Percentiles rank a stretch among this genome's conserved stretches.
These are phyloP conservation scores for Brachionus rotundiformis DNA, from an alignment of 1,140 invertebrate genomes.

Conservation along the genomic window DNA sequence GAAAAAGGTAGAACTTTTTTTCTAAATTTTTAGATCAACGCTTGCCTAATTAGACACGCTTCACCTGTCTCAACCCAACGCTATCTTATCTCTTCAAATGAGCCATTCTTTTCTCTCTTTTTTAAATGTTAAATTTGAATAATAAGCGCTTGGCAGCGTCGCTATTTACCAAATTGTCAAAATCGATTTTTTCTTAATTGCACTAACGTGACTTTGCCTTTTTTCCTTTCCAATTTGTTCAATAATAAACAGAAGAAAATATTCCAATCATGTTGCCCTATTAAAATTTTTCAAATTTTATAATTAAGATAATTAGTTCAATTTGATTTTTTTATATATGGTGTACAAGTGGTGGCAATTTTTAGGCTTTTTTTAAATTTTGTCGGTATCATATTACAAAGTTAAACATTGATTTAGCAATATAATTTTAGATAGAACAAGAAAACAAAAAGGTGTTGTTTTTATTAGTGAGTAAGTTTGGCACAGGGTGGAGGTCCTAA, in stretches of 20 bases:
- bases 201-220: slow-evolving; percentile 4
- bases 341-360: background rate
- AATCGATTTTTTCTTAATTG: slow-evolving; percentile 30
- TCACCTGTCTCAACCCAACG: background rate
- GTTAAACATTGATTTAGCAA: slow-evolving; percentile 18
- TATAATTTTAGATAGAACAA: slow-evolving; percentile 10
- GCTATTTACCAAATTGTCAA: too few relatives aligned
- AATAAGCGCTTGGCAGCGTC: background rate
- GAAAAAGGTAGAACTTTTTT: background rate
- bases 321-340: slow-evolving; percentile 32
- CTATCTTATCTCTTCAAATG: slow-evolving; percentile 43
- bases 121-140: slow-evolving; percentile 41
- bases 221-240: background rate
- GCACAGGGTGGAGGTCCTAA: background rate
- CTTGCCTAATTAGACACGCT: slow-evolving; percentile 43
- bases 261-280: slow-evolving; percentile 44
- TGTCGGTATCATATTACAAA: slow-evolving; percentile 15
- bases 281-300: slow-evolving; percentile 42
- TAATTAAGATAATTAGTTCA: slow-evolving; percentile 48
- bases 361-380: too few relatives aligned
- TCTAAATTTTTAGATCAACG: background rate
- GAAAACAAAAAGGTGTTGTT: slow-evolving; percentile 34
- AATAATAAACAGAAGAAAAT: background rate
- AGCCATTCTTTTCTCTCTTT: background rate
- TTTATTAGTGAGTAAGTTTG: background rate